phyloP scores from a whole-genome alignment of 2,113 vertebrate species.

The Chascanopsetta lugubris region DNA sequence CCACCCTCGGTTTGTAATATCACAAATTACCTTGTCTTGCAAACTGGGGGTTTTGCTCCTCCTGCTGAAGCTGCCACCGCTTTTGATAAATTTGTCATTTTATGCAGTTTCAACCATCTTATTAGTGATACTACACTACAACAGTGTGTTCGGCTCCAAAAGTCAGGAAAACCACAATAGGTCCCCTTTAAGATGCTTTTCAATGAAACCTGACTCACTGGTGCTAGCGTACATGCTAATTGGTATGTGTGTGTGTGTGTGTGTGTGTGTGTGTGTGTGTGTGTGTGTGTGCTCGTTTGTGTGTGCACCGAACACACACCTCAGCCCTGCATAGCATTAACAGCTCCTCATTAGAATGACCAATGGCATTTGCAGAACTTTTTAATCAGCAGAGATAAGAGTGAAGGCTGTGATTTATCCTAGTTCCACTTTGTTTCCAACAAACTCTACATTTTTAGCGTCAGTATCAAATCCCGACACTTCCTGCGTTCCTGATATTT shows the following conservation, averaged over 20 bases:
- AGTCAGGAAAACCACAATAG: too few relatives aligned
- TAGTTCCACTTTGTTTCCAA: conserved; percentile 13
- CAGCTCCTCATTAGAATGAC: conserved; percentile 8
- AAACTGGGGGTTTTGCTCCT: too few relatives aligned
- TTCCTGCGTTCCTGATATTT: too few relatives aligned
- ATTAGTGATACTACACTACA: too few relatives aligned
- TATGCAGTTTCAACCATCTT: too few relatives aligned
- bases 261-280: conserved; percentile 12
- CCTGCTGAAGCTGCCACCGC: too few relatives aligned
- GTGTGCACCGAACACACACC: not conserved
- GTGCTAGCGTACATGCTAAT: conserved; percentile 55
- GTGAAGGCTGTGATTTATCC: conserved; percentile 9
- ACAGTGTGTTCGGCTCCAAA: too few relatives aligned
- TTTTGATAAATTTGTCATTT: too few relatives aligned
- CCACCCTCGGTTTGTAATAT: too few relatives aligned
- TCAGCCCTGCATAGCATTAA: conserved; percentile 24
- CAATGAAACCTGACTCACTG: conserved; percentile 62
- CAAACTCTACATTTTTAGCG: not conserved
- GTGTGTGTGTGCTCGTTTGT: conserved; percentile 16
- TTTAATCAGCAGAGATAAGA: conserved; percentile 25
- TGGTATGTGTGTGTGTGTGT: conserved; percentile 9
- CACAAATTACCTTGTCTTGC: too few relatives aligned
- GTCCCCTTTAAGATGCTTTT: conserved; percentile 75
- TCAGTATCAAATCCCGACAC: too few relatives aligned
- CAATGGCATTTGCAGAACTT: not conserved